These are phyloP conservation scores for Grantiella picta DNA, from an alignment of 2,113 vertebrate species.

Conservation along the genomic window DNA sequence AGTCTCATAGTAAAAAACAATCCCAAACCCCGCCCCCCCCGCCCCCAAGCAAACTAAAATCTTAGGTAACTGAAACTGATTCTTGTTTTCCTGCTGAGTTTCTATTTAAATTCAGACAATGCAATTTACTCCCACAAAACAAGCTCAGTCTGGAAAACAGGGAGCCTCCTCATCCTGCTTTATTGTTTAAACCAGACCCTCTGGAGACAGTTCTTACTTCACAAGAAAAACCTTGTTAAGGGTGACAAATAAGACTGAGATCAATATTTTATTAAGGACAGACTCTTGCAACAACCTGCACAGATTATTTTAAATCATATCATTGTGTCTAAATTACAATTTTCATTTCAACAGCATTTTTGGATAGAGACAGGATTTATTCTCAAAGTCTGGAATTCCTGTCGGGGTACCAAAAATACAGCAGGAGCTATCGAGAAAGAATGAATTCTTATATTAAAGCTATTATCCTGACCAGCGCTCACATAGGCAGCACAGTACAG, in stretches of 20 bases:
- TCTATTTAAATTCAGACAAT: conserved; percentile 12
- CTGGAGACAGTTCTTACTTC: conserved; percentile 14
- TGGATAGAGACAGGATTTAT: conserved; percentile 24
- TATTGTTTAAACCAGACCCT: conserved; percentile 13
- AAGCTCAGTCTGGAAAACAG: not conserved
- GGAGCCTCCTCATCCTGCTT: not conserved
- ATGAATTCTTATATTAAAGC: not conserved
- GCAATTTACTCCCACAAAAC: not conserved
- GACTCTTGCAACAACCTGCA: not conserved
- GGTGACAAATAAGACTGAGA: conserved; percentile 10
- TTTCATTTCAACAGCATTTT: conserved; percentile 41
- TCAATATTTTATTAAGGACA: conserved; percentile 43
- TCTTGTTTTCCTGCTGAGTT: not conserved
- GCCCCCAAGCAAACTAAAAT: not conserved
- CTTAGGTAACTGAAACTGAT: not conserved
- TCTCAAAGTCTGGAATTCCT: not conserved
- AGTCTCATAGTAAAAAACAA: conserved; percentile 17
- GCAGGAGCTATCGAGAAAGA: not conserved
- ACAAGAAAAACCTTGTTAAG: not conserved
- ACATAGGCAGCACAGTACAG: not conserved
- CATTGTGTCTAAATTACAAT: conserved; percentile 33
- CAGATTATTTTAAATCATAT: conserved; percentile 13
- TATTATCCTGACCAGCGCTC: not conserved
- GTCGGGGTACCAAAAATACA: not conserved
- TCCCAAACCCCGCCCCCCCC: not conserved